Evolutionary conservation across 2,113 vertebrate genomes (phyloP), one percentile per base, ranked within the genome.

Genomic region (Toxotes jaculatrix): DNA sequence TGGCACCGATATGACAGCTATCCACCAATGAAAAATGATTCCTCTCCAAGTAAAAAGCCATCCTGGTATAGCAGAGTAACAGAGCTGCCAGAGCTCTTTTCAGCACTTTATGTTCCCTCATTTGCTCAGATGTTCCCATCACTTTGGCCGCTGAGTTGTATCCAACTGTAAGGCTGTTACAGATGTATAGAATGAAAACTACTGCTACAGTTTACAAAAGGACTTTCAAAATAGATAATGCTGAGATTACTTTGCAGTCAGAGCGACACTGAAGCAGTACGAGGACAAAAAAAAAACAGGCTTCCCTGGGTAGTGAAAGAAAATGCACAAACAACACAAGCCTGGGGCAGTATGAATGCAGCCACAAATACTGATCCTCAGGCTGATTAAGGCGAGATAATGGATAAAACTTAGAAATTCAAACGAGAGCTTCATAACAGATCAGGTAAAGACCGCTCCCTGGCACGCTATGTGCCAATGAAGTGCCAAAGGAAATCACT

Each of bases 401-500:
- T 12, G 64, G 76, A 78, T 60, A 55, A 13, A 0, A 67, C 45
- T 66, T 69, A 19, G 61, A 80, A 13, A 80, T 72, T 73, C 13
- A 77, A 77, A 83, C 17, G 16, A 84, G 27, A 62, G 72, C 72
- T 78, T 77, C 67, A 43, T 62, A 77, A 66, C 45, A 27, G 60
- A 85, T 90, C 66, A 74, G 38, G 72, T 73, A 0, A 27, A 21
- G 42, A 65, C 73, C 17, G 69, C 61, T 60, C 55, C 32, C 40
- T 40, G 55, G 74, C 69, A 47, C n/a, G 47, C 73, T 77, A 51
- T 27, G 75, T 74, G 86, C 79, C 82, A 85, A 75, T 49, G 62
- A 88, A 84, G 80, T 81, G 89, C 89, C 90, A 77, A 78, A 80
- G 82, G 87, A 89, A 89, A 91, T 92, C 87, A 90, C 60, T 65